Base-by-base conservation (phyloP, 2,888 invertebrate genomes). In the Brenthis hecate region DNA sequence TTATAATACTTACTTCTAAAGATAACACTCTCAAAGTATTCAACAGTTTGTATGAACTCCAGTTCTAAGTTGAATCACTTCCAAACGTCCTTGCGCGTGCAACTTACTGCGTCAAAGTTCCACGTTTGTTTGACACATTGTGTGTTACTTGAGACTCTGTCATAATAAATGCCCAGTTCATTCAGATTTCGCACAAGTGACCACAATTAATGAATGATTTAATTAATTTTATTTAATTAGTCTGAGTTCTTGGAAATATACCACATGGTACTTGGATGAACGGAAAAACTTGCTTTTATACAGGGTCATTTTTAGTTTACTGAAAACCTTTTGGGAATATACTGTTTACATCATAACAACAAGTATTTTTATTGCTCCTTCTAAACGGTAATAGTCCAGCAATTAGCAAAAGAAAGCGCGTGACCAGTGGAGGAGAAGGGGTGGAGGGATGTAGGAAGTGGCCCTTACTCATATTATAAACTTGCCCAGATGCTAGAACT, bases 81-180 rank as follows among this genome's bases (percentile, higher is more conserved):
- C 69, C 74, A 70, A 78, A 80, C 81, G 85, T 81, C 84, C 85
- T 85, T 85, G 85, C 70, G 68, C 36, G 8, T 43, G 61, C 68
- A 68, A 54, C 75, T 69, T 61, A 72, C 63, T 78, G 71, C 76
- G 78, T 77, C 80, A 82, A 72, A 77, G 81, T 78, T 75, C 77
- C 72, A 72, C 68, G 68, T 69, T 43, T 74, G 72, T 74, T 72
- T 74, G 19, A 19, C 19, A 69, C 74, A 72, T 73, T 71, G 65
- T 61, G 54, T 56, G 50, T 58, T 48, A 68, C 48, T 72, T 76
- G 70, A 75, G 74, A 80, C 80, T 76, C 73, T 79, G 77, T 77
- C 75, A 66, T 68, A 75, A 66, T 75, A 71, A 70, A 58, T 14
- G 23, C 3, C 8, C 0, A 54, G 23, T 19, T 19, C 3, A 13